A percentile compares a stretch with the other conserved stretches of the same genome.
phyloP scores from a whole-genome alignment of 1,140 invertebrate species.

The Magallana gigas region DNA sequence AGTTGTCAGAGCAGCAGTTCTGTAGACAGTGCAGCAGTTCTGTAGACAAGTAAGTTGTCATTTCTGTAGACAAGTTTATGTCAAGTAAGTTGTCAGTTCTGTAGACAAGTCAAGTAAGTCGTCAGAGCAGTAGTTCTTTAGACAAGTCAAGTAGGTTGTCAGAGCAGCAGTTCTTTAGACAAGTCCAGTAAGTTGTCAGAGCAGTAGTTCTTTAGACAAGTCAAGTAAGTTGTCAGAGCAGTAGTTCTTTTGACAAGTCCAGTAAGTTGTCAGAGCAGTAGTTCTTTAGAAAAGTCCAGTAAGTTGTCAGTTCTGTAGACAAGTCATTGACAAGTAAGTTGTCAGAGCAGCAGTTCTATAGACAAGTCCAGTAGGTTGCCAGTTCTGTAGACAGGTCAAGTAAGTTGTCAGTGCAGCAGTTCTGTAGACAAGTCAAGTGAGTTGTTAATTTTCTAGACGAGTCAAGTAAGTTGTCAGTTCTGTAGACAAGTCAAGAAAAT shows the following conservation, averaged over 20 bases:
- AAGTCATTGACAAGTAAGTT: background rate
- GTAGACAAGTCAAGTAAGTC: too few relatives aligned
- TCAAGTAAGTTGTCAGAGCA: too few relatives aligned
- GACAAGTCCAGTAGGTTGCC: slow-evolving; percentile 41
- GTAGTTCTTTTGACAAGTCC: too few relatives aligned
- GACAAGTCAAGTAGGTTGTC: too few relatives aligned
- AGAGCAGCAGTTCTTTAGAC: too few relatives aligned
- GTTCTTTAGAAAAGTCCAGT: background rate
- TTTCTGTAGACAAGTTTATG: too few relatives aligned
- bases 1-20: too few relatives aligned
- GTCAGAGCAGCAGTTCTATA: slow-evolving; percentile 63
- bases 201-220: too few relatives aligned
- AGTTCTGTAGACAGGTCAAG: background rate
- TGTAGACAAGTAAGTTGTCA: slow-evolving; percentile 37
- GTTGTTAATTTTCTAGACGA: background rate
- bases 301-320: background rate
- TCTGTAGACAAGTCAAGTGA: background rate
- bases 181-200: too few relatives aligned
- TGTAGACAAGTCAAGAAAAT: background rate
- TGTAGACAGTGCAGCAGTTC: background rate
- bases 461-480: background rate
- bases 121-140: too few relatives aligned
- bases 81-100: slow-evolving; percentile 38
- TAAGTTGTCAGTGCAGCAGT: background rate
- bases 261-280: background rate